Evolutionary conservation across 2,888 invertebrate genomes (phyloP), one percentile per base, ranked within the genome.

Genomic region (Pteria penguin): DNA sequence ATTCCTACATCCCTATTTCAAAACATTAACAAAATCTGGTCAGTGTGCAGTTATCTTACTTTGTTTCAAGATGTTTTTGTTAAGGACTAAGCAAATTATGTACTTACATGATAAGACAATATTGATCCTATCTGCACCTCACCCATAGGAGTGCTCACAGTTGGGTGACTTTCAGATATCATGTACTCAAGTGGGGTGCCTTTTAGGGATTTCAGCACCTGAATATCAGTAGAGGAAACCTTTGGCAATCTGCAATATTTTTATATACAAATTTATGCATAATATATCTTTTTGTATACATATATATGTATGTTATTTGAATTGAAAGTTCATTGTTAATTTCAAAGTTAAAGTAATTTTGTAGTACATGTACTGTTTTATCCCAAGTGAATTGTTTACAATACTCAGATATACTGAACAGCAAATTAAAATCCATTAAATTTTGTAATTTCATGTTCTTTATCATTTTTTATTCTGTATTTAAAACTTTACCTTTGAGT

Each of bases 81-180:
- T n/a, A n/a, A n/a, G n/a, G n/a, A n/a, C n/a, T n/a, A n/a, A n/a
- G n/a, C n/a, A n/a, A n/a, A n/a, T n/a, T n/a, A n/a, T n/a, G n/a
- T 52, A 8, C 33, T 26, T 72, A 72, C 45, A 26, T 72, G 72
- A 72, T 63, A 72, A 22, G 29, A 65, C 52, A 57, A 55, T 27
- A 57, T 18, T 1, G 72, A 57, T 2, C 55, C 29, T 27, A 72
- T 55, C 27, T 57, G 45, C 4, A 72, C 3, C n/a, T 65, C 8
- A 62, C 32, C 31, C 14, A 27, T 2, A 29, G 27, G 57, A 29
- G 55, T 71, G 26, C 2, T 26, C 4, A 71, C 26, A 11, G 2
- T 55, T 54, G 55, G 54, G 1, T 26, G 18, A 18, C n/a, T 18
- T 54, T 11, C 27, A 22, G 33, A 32, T 36, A 33, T 22, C 14